phyloP scores from a whole-genome alignment of 2,113 vertebrate species.

The Bos javanicus region DNA sequence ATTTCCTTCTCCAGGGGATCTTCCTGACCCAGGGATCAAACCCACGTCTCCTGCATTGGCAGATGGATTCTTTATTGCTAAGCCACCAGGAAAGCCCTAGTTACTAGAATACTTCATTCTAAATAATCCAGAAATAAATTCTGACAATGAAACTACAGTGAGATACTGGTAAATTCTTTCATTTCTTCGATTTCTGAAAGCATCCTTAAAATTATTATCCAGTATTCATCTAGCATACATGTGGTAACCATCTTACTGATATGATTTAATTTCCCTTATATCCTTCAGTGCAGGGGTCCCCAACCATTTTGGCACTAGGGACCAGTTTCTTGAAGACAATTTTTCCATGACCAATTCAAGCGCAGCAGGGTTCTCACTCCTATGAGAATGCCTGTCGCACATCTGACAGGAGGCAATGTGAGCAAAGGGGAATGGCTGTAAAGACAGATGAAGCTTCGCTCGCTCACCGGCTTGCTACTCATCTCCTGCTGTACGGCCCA shows the following conservation, averaged over 20 bases:
- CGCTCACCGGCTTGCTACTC: not conserved
- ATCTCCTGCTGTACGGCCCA: not conserved
- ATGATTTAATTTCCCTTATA: not conserved
- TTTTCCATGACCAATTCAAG: not conserved
- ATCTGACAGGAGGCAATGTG: not conserved
- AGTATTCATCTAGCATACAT: not conserved
- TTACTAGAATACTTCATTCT: not conserved
- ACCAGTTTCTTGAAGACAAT: not conserved
- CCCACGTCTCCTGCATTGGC: not conserved
- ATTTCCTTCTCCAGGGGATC: not conserved
- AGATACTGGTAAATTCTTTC: not conserved
- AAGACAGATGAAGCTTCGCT: not conserved
- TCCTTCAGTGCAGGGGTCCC: not conserved
- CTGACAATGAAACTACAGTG: not conserved
- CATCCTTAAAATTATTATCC: not conserved
- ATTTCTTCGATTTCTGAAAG: not conserved
- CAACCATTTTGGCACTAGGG: not conserved
- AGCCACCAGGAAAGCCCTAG: not conserved
- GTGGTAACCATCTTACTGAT: not conserved
- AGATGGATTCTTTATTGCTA: not conserved
- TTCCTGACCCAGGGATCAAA: not conserved
- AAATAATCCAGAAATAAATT: not conserved
- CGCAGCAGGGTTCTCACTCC: not conserved
- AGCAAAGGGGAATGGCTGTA: not conserved
- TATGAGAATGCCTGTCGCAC: not conserved